Base-by-base conservation (phyloP, 2,888 invertebrate genomes). In the Agonopterix arenella region DNA sequence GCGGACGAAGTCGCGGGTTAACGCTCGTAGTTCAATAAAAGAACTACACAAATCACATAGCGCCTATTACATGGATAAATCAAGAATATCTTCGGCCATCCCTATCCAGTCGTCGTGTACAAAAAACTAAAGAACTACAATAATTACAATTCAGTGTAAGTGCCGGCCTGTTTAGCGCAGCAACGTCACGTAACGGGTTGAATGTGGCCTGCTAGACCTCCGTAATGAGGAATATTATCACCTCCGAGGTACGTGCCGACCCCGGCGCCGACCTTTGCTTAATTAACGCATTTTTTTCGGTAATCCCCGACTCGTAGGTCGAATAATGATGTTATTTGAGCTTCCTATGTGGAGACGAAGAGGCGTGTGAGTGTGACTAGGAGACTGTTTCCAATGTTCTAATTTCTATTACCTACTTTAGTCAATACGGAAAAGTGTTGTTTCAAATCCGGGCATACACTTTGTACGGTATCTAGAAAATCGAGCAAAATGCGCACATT, bases 151-250 rank as follows among this genome's bases (percentile, higher is more conserved):
- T 11, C 49, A 46, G 54, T 56, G 56, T 52, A 28, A 52, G 8
- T 8, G 16, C 10, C 41, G 45, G 28, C 46, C 45, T 4, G 8
- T 9, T 10, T 28, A 28, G 44, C 11, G 11, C 48, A 10, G 51
- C 44, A 38, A 36, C 40, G 59, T 59, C 60, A 61, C 60, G 60
- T 61, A 57, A 57, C 56, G 54, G 59, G 57, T 57, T 59, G 57
- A 59, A 59, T 54, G 57, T 51, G 58, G 57, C 52, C 54, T 46
- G 46, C 44, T 44, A 49, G 53, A 44, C 47, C 51, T 48, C 52
- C 45, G 55, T 61, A 58, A 61, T 61, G 59, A 61, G 57, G 55
- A 57, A 58, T 58, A 60, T 59, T 61, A 61, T 61, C 61, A 61
- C 61, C 59, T 57, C 50, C 44, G 55, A 13, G 55, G 50, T 45